Percentiles rank a stretch among this genome's conserved stretches.
Conservation (phyloP, 2,888 invertebrate species). For the Hyles lineata region DNA sequence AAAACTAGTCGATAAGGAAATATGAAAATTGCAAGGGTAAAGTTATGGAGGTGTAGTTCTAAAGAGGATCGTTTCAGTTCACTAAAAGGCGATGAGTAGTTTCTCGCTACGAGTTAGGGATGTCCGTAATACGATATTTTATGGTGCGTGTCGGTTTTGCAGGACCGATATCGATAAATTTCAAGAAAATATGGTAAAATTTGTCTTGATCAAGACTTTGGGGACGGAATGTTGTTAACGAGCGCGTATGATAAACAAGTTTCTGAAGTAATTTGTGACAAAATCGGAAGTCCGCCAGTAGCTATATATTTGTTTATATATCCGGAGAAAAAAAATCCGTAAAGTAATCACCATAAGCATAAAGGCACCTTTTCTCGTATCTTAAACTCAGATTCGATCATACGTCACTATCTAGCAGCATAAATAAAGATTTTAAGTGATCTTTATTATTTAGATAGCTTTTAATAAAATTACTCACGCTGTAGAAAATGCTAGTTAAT, state of each 20-base stretch:
- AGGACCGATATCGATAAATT: constrained; percentile 15
- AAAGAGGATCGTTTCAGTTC: constrained; percentile 35
- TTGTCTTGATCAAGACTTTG: not conserved
- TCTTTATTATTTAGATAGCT: no score
- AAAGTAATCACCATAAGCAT: no score
- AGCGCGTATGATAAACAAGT: not conserved
- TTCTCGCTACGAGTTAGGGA: constrained; percentile 20
- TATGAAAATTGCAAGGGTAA: constrained; percentile 52
- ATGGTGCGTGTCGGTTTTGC: constrained; percentile 16
- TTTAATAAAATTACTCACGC: no score
- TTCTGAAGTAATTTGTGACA: not conserved
- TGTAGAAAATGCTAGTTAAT: no score
- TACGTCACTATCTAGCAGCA: no score
- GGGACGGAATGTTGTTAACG: constrained; percentile 1
- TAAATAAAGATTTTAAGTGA: no score
- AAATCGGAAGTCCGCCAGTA: no score
- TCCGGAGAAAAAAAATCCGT: no score
- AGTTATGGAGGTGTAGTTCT: constrained; percentile 38
- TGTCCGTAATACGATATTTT: constrained; percentile 20
- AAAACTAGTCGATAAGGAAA: constrained; percentile 48
- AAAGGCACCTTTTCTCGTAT: no score
- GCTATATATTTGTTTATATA: no score
- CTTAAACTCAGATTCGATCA: no score
- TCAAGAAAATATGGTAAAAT: not conserved
- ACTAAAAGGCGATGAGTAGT: constrained; percentile 30